Base-by-base conservation (phyloP, 2,113 vertebrate species). In the Burhinus bistriatus region DNA sequence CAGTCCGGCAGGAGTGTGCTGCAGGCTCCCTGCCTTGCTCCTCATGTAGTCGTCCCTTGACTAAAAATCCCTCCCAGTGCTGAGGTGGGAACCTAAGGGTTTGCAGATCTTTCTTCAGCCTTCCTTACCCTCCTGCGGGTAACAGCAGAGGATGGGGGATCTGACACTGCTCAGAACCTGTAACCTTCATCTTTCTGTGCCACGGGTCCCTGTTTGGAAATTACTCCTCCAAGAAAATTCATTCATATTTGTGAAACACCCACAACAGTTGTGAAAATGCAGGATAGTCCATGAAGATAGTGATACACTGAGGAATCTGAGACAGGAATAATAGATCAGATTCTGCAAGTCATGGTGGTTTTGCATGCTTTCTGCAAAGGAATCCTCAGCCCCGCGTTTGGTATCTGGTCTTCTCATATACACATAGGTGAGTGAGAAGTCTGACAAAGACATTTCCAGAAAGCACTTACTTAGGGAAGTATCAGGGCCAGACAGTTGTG, bases 321-420 rank as follows among this genome's bases (percentile, higher is more conserved):
- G 34, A 40, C 22, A 66, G 18, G 32, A 70, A 73, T 58, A 81
- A 77, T 36, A 55, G 49, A 90, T 72, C 25, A 23, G 27, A 75
- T 34, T 17, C 62, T 78, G 23, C 38, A 76, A 90, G 61, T n/a
- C 27, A 20, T 0, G 0, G 9, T 13, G 12, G 1, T 79, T 89
- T 66, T 51, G 11, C 29, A 62, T 0, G 3, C 4, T 44, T 23
- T 61, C 18, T 87, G 62, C 32, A 77, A 61, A 85, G 19, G 16
- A 59, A 64, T 71, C 22, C 20, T 92, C 30, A 44, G 47, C 44
- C 19, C 29, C 22, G 6, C 1, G 1, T 70, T 49, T 75, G 42
- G 4, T 51, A 20, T 52, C 38, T 47, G 22, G 4, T 52, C 23
- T 77, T 69, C 21, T 44, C 42, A 32, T 44, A 22, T 1, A 34